Evolutionary conservation across 1,140 invertebrate species (phyloP).

Genomic region (Chrysoperla carnea): DNA sequence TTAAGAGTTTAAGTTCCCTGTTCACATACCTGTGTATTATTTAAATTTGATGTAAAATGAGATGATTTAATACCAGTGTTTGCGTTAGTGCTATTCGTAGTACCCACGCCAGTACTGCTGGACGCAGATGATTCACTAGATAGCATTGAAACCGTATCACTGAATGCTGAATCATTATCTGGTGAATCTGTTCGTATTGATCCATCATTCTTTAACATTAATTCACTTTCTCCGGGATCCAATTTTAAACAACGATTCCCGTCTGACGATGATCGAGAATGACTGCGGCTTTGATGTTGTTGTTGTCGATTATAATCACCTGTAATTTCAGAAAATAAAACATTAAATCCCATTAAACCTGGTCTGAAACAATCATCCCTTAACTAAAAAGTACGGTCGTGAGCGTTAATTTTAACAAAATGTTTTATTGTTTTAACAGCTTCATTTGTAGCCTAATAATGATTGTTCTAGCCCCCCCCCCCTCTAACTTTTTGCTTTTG

Average conservation of each 20-base stretch:
- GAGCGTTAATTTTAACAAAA: too few relatives aligned
- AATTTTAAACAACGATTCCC: conserved; percentile 20
- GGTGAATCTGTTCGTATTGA: conserved; percentile 64
- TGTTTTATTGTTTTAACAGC: too few relatives aligned
- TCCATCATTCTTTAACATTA: conserved; percentile 17
- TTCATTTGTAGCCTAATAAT: too few relatives aligned
- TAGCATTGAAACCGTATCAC: conserved; percentile 82
- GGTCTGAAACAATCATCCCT: too few relatives aligned
- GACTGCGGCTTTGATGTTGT: conserved; percentile 21
- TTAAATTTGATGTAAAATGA: conserved; percentile 5
- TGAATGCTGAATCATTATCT: conserved; percentile 95
- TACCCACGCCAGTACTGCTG: conserved; percentile 42
- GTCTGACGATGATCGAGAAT: conserved; percentile 30
- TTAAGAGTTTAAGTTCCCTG: not conserved
- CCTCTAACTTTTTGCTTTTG: too few relatives aligned
- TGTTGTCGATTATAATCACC: conserved; percentile 15
- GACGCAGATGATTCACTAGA: conserved; percentile 82
- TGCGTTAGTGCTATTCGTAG: too few relatives aligned
- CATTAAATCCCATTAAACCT: too few relatives aligned
- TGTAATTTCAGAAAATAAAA: conserved; percentile 10
- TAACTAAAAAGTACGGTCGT: too few relatives aligned
- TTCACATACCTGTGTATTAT: conserved; percentile 13
- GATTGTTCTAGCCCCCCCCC: too few relatives aligned
- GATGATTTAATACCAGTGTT: too few relatives aligned
- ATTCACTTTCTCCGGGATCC: conserved; percentile 15